A percentile compares a stretch with the other conserved stretches of the same genome.
phyloP scores from a whole-genome alignment of 2,888 invertebrate species.

The Laspeyria flexula region DNA sequence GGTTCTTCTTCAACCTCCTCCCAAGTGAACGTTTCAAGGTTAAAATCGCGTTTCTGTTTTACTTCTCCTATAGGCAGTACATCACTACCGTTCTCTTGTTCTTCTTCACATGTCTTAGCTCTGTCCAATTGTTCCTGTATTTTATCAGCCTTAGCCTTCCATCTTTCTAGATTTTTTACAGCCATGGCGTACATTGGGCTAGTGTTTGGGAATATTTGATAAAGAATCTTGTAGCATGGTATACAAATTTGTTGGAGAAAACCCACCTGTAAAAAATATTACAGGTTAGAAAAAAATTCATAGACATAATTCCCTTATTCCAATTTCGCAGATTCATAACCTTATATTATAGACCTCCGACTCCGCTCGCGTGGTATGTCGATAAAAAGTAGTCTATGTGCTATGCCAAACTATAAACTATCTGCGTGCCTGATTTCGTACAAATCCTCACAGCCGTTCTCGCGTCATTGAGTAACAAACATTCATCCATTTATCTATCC shows the following conservation, averaged over 20 bases:
- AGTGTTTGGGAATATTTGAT: slow-evolving; percentile 89
- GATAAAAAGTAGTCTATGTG: too few relatives aligned
- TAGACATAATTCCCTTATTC: too few relatives aligned
- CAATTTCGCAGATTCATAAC: too few relatives aligned
- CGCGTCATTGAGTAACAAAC: too few relatives aligned
- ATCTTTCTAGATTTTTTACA: slow-evolving; percentile 79
- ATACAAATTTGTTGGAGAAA: slow-evolving; percentile 93
- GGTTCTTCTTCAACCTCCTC: slow-evolving; percentile 46
- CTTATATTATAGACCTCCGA: too few relatives aligned
- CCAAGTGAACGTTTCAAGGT: slow-evolving; percentile 45
- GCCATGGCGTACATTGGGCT: slow-evolving; percentile 89
- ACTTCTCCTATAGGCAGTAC: slow-evolving; percentile 10
- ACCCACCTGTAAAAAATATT: slow-evolving; percentile 86
- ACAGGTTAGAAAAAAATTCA: too few relatives aligned
- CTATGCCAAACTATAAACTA: too few relatives aligned
- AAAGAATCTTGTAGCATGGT: slow-evolving; percentile 91
- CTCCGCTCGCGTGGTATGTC: too few relatives aligned
- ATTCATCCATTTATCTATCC: too few relatives aligned
- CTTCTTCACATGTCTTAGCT: neutral
- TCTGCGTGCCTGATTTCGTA: too few relatives aligned
- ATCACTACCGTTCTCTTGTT: neutral
- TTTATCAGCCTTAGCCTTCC: slow-evolving; percentile 54
- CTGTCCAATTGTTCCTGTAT: slow-evolving; percentile 17
- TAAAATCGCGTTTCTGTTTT: slow-evolving; percentile 20
- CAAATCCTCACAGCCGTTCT: too few relatives aligned